Evolutionary conservation across 1,140 invertebrate species (phyloP).

Genomic region (Dendrolimus kikuchii): DNA sequence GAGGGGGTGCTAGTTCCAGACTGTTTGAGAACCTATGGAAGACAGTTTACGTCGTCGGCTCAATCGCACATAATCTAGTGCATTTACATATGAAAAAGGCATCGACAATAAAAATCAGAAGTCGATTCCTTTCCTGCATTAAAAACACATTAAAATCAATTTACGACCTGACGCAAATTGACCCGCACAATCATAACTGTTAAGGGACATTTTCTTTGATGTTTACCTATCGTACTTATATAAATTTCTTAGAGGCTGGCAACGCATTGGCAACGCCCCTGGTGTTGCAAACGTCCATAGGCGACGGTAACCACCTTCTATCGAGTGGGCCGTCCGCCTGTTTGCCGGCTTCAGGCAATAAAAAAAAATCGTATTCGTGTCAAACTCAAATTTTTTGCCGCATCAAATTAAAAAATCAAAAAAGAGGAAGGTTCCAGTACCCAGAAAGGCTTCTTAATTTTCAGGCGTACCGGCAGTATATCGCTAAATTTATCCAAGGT

Average conservation of each 20-base stretch:
- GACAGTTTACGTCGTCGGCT: conserved; percentile 11
- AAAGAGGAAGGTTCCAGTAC: too few relatives aligned
- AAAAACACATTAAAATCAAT: conserved; percentile 64
- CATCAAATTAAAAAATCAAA: too few relatives aligned
- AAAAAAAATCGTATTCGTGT: conserved; percentile 42
- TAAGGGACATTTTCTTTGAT: conserved; percentile 17
- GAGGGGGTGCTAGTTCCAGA: too few relatives aligned
- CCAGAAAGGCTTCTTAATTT: too few relatives aligned
- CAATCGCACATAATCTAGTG: conserved; percentile 33
- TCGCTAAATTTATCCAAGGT: too few relatives aligned
- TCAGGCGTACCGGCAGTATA: too few relatives aligned
- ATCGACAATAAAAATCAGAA: conserved; percentile 47
- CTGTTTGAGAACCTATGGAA: not conserved
- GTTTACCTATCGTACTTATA: conserved; percentile 37
- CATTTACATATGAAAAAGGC: conserved; percentile 59
- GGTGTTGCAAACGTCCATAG: too few relatives aligned
- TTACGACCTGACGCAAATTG: conserved; percentile 51
- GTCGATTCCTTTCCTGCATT: conserved; percentile 50
- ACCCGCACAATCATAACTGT: conserved; percentile 32
- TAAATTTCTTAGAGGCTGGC: too few relatives aligned
- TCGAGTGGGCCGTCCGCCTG: too few relatives aligned
- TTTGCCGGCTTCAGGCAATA: too few relatives aligned
- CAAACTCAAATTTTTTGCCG: conserved; percentile 36
- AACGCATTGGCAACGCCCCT: too few relatives aligned
- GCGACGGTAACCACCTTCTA: too few relatives aligned